phyloP scores from a whole-genome alignment of 2,888 invertebrate species.

The Ichneumoninae sp. region DNA sequence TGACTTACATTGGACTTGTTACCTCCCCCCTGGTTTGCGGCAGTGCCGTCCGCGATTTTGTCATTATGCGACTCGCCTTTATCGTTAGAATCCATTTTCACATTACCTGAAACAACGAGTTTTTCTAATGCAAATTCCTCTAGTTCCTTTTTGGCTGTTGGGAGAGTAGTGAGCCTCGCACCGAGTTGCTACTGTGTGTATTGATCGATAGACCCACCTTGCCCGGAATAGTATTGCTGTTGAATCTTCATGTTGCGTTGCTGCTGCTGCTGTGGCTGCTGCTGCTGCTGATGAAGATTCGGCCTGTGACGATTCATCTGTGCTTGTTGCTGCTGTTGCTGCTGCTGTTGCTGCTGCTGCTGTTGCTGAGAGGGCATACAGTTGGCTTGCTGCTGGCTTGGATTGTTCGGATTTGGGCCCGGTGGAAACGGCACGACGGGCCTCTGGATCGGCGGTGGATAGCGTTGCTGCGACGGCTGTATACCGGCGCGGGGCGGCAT shows the following conservation, averaged over 20 bases:
- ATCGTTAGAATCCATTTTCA: slow-evolving; percentile 82
- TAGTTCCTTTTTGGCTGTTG: slow-evolving; percentile 53
- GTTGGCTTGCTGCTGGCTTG: slow-evolving; percentile 77
- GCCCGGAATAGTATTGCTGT: slow-evolving; percentile 85
- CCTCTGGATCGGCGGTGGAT: slow-evolving; percentile 86
- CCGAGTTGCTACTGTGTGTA: slow-evolving; percentile 65
- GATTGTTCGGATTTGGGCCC: slow-evolving; percentile 82
- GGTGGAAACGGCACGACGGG: slow-evolving; percentile 85
- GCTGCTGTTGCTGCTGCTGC: slow-evolving; percentile 77
- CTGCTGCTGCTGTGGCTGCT: slow-evolving; percentile 69
- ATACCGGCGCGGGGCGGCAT: slow-evolving; percentile 82
- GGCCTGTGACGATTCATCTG: slow-evolving; percentile 79
- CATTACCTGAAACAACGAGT: slow-evolving; percentile 78
- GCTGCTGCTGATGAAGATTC: slow-evolving; percentile 81
- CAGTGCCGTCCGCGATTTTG: slow-evolving; percentile 79
- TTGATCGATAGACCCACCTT: slow-evolving; percentile 82
- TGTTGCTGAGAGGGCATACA: slow-evolving; percentile 82
- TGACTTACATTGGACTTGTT: slow-evolving; percentile 80
- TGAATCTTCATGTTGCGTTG: slow-evolving; percentile 83
- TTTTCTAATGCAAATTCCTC: slow-evolving; percentile 72
- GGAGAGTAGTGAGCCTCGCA: slow-evolving; percentile 59
- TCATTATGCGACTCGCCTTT: slow-evolving; percentile 82
- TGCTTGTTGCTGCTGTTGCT: slow-evolving; percentile 77
- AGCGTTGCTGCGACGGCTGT: slow-evolving; percentile 82
- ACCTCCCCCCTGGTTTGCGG: slow-evolving; percentile 77